Conservation (phyloP, 1,140 invertebrate genomes). For the Drosophila gunungcola region DNA sequence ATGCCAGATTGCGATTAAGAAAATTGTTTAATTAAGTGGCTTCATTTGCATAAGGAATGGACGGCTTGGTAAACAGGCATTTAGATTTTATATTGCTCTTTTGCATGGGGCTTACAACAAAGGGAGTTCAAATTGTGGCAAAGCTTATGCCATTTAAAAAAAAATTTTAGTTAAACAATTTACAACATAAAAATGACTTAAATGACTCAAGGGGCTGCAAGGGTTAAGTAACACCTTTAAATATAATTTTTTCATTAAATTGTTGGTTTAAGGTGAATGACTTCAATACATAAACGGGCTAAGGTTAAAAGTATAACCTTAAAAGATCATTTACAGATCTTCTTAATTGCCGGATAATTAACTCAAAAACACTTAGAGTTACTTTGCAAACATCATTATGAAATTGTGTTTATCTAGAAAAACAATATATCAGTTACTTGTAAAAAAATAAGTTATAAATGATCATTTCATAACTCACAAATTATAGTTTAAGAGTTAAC, state of each 20-base stretch:
- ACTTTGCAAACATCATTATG: not conserved
- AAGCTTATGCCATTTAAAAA: not conserved
- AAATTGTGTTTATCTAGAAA: not conserved
- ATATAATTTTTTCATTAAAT: no score
- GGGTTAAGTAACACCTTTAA: not conserved
- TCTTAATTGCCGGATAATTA: not conserved
- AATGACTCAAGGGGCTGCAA: not conserved
- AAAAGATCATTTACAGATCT: not conserved
- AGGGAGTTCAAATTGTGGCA: no score
- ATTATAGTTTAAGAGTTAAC: no score
- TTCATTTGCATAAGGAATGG: constrained; percentile 2
- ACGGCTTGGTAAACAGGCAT: no score
- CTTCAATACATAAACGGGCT: not conserved
- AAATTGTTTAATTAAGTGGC: constrained; percentile 14
- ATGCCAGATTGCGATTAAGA: constrained; percentile 1
- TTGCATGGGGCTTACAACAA: no score
- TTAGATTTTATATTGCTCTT: no score
- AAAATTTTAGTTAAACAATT: not conserved
- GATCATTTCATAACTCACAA: no score
- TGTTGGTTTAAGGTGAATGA: not conserved
- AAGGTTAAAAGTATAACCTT: not conserved
- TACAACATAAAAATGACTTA: not conserved
- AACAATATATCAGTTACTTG: not conserved
- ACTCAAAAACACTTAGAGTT: not conserved
- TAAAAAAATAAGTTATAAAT: no score